phyloP scores from a whole-genome alignment of 2,888 invertebrate species.

The Andrena minutula region DNA sequence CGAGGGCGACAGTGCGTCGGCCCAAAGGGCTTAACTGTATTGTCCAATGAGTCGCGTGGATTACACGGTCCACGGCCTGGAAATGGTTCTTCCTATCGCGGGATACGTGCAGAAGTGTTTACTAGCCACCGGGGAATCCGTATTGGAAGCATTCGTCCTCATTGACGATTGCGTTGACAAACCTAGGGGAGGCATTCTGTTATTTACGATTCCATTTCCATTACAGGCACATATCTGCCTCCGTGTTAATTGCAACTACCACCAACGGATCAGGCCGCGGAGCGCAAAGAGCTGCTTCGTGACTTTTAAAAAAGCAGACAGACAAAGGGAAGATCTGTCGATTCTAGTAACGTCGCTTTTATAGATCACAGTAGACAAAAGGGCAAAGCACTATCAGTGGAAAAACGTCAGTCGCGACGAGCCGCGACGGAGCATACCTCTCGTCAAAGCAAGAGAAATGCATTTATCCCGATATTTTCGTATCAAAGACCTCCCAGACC shows the following conservation, averaged over 20 bases:
- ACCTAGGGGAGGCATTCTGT: conserved; percentile 1
- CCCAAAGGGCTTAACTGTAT: conserved; percentile 65
- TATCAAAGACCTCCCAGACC: conserved; percentile 50
- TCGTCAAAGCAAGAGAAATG: conserved; percentile 71
- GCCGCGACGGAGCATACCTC: conserved; percentile 49
- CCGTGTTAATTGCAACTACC: conserved; percentile 4
- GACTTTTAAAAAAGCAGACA: neutral
- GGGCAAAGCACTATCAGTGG: conserved; percentile 23
- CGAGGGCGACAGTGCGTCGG: conserved; percentile 36
- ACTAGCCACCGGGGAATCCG: conserved; percentile 27
- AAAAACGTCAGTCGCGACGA: conserved; percentile 35
- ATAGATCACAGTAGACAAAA: conserved; percentile 13
- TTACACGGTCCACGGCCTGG: conserved; percentile 61
- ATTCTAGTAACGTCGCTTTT: neutral
- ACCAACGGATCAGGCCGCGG: neutral
- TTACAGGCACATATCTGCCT: neutral
- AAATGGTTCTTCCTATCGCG: conserved; percentile 56
- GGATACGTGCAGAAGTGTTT: conserved; percentile 47
- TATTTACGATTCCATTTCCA: conserved; percentile 23
- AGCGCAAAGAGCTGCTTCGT: neutral
- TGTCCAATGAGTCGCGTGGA: conserved; percentile 44
- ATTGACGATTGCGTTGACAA: conserved; percentile 9
- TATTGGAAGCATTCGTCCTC: conserved; percentile 34
- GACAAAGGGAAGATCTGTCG: conserved; percentile 15
- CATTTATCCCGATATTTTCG: conserved; percentile 68